Conservation (phyloP, 2,888 invertebrate species). For the Brachyopa scutellaris region DNA sequence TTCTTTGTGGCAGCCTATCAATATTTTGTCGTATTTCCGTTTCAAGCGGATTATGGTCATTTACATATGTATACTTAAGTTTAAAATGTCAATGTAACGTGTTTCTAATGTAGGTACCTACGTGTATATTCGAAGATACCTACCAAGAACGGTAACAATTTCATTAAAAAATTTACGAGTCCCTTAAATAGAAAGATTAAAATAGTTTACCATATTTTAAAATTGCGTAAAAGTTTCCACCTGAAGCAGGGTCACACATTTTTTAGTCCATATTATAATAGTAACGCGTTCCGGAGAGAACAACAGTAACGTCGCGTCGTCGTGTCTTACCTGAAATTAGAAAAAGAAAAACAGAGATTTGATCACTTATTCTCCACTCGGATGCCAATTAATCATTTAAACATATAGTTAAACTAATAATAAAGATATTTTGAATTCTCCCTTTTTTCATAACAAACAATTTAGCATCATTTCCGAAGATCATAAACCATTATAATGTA, state of each 20-base stretch:
- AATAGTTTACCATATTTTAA: constrained; percentile 24
- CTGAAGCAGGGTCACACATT: too few species aligned
- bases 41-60: constrained; percentile 15
- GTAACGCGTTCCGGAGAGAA: too few species aligned
- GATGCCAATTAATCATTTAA: constrained; percentile 15
- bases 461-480: constrained; percentile 13
- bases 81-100: background rate
- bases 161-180: constrained; percentile 10
- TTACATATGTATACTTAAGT: constrained; percentile 2
- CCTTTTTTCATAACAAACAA: constrained; percentile 1
- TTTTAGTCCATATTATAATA: too few species aligned
- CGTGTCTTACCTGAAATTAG: constrained; percentile 9
- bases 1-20: background rate
- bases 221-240: background rate
- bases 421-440: background rate
- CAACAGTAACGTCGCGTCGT: background rate
- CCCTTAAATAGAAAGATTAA: background rate
- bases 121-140: too few species aligned
- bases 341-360: background rate
- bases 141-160: background rate
- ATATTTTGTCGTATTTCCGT: constrained; percentile 15
- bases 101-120: too few species aligned
- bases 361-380: background rate
- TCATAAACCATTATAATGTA: constrained; percentile 12
- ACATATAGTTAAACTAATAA: constrained; percentile 21